phyloP scores from a whole-genome alignment of 1,140 invertebrate species.

The Diorhabda carinulata region DNA sequence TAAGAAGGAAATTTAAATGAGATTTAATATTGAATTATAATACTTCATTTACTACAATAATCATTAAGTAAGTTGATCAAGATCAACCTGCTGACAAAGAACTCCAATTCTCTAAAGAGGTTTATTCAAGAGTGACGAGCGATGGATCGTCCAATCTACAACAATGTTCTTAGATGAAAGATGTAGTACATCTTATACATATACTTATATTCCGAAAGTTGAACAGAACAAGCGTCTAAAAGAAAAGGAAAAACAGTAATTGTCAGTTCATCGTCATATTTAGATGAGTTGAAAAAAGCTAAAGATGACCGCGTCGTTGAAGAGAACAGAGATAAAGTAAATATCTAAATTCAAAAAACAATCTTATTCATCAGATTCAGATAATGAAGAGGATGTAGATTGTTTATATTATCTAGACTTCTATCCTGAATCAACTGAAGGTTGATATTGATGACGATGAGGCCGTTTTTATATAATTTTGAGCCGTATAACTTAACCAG shows the following conservation, averaged over 20 bases:
- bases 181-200: not conserved
- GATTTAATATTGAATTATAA: not conserved
- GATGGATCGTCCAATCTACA: not conserved
- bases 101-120: not conserved
- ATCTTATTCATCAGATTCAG: not conserved
- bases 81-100: not conserved
- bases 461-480: no score
- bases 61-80: not conserved
- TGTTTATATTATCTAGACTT: not conserved
- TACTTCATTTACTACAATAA: not conserved
- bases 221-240: no score
- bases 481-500: not conserved
- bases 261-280: not conserved
- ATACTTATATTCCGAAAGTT: not conserved
- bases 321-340: not conserved
- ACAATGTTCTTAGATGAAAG: slow-evolving; percentile 1
- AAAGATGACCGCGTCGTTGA: no score
- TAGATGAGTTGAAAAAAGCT: no score
- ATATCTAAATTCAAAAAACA: not conserved
- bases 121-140: not conserved
- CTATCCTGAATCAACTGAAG: not conserved
- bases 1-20: not conserved
- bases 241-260: not conserved
- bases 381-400: not conserved
- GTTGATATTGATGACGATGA: not conserved